Base-by-base conservation (phyloP, 2,888 invertebrate genomes). In the Latrodectus hesperus region DNA sequence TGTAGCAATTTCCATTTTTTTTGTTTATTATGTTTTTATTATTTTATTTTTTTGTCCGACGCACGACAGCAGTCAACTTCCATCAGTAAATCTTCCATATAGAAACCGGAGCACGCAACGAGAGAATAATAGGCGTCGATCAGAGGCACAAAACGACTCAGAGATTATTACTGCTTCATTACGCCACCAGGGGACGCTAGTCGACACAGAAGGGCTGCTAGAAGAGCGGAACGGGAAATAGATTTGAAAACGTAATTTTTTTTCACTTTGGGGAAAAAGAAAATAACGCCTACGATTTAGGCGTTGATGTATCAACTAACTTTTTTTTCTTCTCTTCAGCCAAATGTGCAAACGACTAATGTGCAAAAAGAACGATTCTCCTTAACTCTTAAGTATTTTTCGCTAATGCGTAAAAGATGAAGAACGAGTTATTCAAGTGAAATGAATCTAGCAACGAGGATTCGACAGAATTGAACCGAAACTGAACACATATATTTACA, bases 91-190 rank as follows among this genome's bases (percentile, higher is more conserved):
- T 81, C 81, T 81, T 73, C 73, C 65, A 65, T 65, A 65, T 52
- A 14, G 77, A 77, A 67, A 60, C 67, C 55, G 22, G n/a, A 55
- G 17, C 17, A 38, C 74, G 49, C 55, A 70, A 84, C 71, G 76
- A 77, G 71, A 64, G 71, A 67, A 84, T 77, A 77, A 84, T 77
- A 77, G 75, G 16, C 60, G 38, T 64, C 76, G 64, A 72, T 77
- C 70, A 70, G 14, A n/a, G 6, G n/a, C 12, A n/a, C 74, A 74
- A 74, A 77, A 84, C 83, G 83, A 77, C 76, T 75, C 71, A 68
- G 83, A 74, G 83, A 84, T 84, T 84, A 84, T 77, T 77, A 84
- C 83, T 84, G 83, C 83, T 84, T 84, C 83, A 84, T 84, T 84
- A 84, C 83, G 83, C 71, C 83, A 73, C 76, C 83, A 84, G 83